A percentile compares a stretch with the other conserved stretches of the same genome.
Conservation (phyloP, 1,140 invertebrate species). For the Trichonephila inaurata region DNA sequence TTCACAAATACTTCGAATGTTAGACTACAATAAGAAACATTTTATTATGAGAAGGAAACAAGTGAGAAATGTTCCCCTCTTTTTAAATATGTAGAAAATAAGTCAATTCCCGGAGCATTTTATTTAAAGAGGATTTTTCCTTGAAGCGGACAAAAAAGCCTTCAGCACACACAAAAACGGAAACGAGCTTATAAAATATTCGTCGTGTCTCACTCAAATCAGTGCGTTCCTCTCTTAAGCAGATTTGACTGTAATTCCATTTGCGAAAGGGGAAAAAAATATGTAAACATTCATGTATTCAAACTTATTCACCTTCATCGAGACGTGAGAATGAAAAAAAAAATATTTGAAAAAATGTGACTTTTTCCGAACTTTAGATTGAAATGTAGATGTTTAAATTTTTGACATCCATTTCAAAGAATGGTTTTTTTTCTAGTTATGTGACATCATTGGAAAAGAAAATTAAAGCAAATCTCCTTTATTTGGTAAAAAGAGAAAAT, state of each 20-base stretch:
- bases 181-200: constrained; percentile 45
- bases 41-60: no score
- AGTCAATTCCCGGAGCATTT: no score
- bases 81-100: no score
- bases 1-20: no score
- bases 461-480: no score
- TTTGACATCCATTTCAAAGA: not conserved
- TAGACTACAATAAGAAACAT: no score
- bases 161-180: not conserved
- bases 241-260: constrained; percentile 53
- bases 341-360: not conserved
- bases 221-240: constrained; percentile 36
- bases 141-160: no score
- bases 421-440: not conserved
- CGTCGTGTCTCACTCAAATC: constrained; percentile 21
- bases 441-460: no score
- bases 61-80: no score
- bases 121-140: no score
- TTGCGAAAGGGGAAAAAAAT: not conserved
- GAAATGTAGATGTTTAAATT: not conserved
- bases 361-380: not conserved
- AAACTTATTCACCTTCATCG: constrained; percentile 8
- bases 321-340: no score
- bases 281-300: constrained; percentile 47
- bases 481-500: no score